phyloP scores from a whole-genome alignment of 2,797 vertebrate species.

The Spinus pinus region DNA sequence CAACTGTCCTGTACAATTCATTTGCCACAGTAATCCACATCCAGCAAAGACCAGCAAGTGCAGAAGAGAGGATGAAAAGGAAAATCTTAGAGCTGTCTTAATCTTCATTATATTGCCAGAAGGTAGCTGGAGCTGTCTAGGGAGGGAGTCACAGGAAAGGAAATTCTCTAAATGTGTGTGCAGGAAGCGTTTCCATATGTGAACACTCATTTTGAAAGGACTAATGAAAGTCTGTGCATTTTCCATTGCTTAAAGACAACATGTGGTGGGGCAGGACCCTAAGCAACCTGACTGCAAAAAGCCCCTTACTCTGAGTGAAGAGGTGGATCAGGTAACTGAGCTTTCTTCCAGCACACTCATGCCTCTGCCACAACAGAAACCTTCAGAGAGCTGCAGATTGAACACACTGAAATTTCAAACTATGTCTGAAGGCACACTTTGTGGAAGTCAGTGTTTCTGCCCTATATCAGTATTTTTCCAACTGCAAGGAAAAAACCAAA shows the following conservation, averaged over 20 bases:
- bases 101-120: not conserved
- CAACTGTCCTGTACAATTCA: not conserved
- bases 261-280: not conserved
- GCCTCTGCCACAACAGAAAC: not conserved
- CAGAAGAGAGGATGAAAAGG: not conserved
- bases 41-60: not conserved
- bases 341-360: not conserved
- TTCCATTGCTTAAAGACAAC: not conserved
- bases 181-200: accelerated
- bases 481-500: not conserved
- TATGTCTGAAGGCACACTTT: not conserved
- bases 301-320: not conserved
- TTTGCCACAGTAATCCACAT: not conserved
- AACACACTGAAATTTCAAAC: not conserved
- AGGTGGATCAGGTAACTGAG: not conserved
- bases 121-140: not conserved
- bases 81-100: not conserved
- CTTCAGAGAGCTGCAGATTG: not conserved
- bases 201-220: not conserved
- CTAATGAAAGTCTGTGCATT: not conserved
- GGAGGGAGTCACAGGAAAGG: not conserved
- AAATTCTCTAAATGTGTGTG: not conserved
- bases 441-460: not conserved
- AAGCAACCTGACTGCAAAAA: not conserved
- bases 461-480: not conserved